Base-by-base conservation (phyloP, 2,797 vertebrate species). In the Triplophysa yarkandensis region DNA sequence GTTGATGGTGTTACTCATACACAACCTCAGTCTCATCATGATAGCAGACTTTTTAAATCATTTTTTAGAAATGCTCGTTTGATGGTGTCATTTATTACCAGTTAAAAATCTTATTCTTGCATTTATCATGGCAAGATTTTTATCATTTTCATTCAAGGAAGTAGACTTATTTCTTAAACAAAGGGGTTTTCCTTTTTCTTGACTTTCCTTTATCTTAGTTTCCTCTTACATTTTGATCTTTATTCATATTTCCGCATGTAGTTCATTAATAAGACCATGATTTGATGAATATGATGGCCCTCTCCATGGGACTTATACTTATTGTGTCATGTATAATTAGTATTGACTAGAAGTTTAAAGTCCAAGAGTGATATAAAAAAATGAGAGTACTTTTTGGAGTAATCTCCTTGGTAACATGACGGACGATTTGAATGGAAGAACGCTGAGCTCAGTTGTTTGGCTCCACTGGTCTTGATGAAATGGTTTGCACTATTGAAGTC, bases 351-450 rank as follows among this genome's bases (percentile, higher is more conserved):
- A 2, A 34, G 62, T 1, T 30, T 30, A 54, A 54, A 43, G 55
- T 7, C 6, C 50, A 30, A 41, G 66, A 14, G 28, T 76, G 39
- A 73, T 69, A 41, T 74, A 60, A 17, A 76, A 72, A 76, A 78
- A 71, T 64, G 68, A 81, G 36, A 44, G 60, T 68, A 27, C 21
- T 21, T 72, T 34, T 73, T 46, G 32, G 14, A 62, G 36, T 23
- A 30, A 69, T 21, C 57, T 23, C 11, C 52, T 19, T 21, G 34
- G 71, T 78, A 70, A 78, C 48, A 57, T 73, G 75, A 32, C 23
- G 39, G 17, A 39, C 1, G 36, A 50, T 44, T 1, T 36, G 54
- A 54, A 23, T 10, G 30, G 17, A 23, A 30, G 46, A 63, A 21
- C 39, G 39, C 4, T 27, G 7, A 63, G 36, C 23, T 8, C 46